A percentile compares a stretch with the other conserved stretches of the same genome.
These are phyloP conservation scores for Euglossa dilemma DNA, from an alignment of 1,140 invertebrate genomes.

Conservation along the genomic window DNA sequence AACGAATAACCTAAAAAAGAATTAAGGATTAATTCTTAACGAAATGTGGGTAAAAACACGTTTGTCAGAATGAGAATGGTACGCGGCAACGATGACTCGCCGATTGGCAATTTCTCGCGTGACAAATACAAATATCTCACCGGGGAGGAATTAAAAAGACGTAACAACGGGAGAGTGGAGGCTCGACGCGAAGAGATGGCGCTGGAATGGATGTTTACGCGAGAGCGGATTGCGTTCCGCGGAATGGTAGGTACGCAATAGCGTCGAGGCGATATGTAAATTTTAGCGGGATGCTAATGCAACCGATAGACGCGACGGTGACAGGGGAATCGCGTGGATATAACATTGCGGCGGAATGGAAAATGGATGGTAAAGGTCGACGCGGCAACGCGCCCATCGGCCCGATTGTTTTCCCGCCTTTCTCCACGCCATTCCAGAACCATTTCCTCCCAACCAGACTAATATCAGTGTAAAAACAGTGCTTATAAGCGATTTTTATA, in stretches of 20 bases:
- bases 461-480: too few relatives aligned
- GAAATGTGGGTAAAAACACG: too few relatives aligned
- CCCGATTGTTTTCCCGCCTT: neutral
- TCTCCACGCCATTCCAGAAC: too few relatives aligned
- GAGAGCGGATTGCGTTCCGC: neutral
- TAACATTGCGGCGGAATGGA: neutral
- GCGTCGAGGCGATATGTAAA: slow-evolving; percentile 27
- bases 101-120: too few relatives aligned
- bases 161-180: neutral
- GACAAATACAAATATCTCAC: too few relatives aligned
- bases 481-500: too few relatives aligned
- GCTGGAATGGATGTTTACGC: neutral
- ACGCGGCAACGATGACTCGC: too few relatives aligned
- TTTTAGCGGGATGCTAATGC: slow-evolving; percentile 27
- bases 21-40: too few relatives aligned
- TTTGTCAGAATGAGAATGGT: too few relatives aligned
- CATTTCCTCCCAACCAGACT: neutral
- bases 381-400: neutral
- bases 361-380: slow-evolving; percentile 9
- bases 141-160: too few relatives aligned
- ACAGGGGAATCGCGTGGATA: slow-evolving; percentile 18
- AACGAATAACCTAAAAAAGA: too few relatives aligned
- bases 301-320: slow-evolving; percentile 31
- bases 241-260: neutral
- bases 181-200: neutral